phyloP scores from a whole-genome alignment of 2,113 vertebrate genomes.

The Tupaia tana region DNA sequence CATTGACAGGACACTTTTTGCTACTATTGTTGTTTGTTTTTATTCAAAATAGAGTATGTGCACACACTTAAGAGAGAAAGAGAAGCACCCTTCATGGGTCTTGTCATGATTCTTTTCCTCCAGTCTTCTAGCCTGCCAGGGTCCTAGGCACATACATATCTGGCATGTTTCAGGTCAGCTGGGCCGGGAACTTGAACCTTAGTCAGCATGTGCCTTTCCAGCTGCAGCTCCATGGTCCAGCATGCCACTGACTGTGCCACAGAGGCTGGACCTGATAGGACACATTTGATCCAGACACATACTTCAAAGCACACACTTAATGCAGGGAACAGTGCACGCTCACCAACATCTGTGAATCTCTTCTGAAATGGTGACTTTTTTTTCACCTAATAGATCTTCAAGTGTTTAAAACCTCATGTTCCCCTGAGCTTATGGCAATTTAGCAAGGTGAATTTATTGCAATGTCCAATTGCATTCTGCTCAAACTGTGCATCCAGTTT shows the following conservation, averaged over 20 bases:
- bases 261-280: background rate
- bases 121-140: too few relatives aligned
- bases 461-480: background rate
- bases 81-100: too few relatives aligned
- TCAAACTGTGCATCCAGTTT: background rate
- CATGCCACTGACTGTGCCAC: too few relatives aligned
- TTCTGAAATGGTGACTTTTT: background rate
- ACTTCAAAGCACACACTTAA: background rate
- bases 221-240: too few relatives aligned
- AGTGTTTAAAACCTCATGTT: conserved; percentile 39
- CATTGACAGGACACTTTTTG: background rate
- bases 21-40: too few relatives aligned
- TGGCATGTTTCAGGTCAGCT: too few relatives aligned
- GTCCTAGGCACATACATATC: too few relatives aligned
- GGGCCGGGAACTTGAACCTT: too few relatives aligned
- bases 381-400: background rate
- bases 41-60: too few relatives aligned
- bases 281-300: background rate
- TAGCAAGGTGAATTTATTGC: conserved; percentile 6
- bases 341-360: conserved; percentile 1
- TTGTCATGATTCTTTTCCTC: too few relatives aligned
- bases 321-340: background rate
- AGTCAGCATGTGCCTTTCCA: too few relatives aligned
- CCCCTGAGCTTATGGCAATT: background rate
- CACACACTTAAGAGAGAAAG: too few relatives aligned